Base-by-base conservation (phyloP, 1,140 invertebrate species). In the Bombus affinis region DNA sequence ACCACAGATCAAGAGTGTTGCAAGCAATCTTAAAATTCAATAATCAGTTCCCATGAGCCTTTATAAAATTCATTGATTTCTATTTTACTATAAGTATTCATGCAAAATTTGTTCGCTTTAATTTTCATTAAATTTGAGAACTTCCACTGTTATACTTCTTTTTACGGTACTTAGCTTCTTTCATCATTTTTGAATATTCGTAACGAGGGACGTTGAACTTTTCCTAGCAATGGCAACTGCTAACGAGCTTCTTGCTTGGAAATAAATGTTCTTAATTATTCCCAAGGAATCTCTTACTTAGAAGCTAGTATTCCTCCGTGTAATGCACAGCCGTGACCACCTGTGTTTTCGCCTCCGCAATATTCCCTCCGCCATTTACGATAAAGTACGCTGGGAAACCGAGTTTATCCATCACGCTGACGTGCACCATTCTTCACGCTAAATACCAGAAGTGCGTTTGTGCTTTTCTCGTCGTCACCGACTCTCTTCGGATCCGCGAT, bases 391-490 rank as follows among this genome's bases (percentile, higher is more conserved):
- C 53, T 62, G 66, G 81, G 81, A 89, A 90, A 89, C 75, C 89
- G 78, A 83, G 91, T 92, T 92, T 91, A 92, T 92, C 90, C 83
- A 92, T 92, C 91, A 92, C 39, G 62, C 68, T 86, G 90, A 91
- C 89, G 74, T 83, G 57, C 73, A 42, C 83, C 87, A 92, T 92
- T 75, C 83, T 75, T 92, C 91, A 92, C 80, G 87, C 85, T 91
- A 89, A 92, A 91, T 92, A 92, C 90, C 91, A 90, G 88, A 89
- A 92, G 91, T 92, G 71, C 86, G 89, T 90, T 91, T 73, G 85
- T 90, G 87, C 91, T 92, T 92, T 88, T 85, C 88, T 77, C 75
- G 75, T 86, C 85, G 89, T 74, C 53, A 39, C 70, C 77, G 66
- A 68, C 78, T 86, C 47, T 18, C 35, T 42, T 82, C 53, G 88